These are phyloP conservation scores for Drosophila putrida DNA, from an alignment of 2,888 invertebrate genomes.

Conservation along the genomic window DNA sequence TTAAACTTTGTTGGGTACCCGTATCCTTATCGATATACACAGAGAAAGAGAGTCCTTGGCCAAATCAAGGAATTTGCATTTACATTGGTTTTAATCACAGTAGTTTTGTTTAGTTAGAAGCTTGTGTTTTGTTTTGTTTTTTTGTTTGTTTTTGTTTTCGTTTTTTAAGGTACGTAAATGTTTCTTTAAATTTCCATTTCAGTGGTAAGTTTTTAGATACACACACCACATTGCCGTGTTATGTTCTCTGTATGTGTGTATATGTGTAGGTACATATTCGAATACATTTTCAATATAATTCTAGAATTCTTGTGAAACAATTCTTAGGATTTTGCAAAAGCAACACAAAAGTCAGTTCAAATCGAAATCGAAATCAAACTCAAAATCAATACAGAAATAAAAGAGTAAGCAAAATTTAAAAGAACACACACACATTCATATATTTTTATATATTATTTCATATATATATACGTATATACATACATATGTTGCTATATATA, in stretches of 20 bases:
- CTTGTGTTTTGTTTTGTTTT: slow-evolving; percentile 35
- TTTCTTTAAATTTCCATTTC: slow-evolving; percentile 72
- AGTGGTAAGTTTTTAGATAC: slow-evolving; percentile 71
- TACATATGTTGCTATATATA: slow-evolving; percentile 17
- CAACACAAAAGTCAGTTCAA: slow-evolving; percentile 1
- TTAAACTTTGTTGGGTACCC: not conserved
- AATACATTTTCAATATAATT: slow-evolving; percentile 29
- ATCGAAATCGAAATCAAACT: not conserved
- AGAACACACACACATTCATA: slow-evolving; percentile 28
- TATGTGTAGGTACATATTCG: slow-evolving; percentile 65
- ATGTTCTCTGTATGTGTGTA: slow-evolving; percentile 25
- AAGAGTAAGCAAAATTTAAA: slow-evolving; percentile 8
- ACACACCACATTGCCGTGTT: slow-evolving; percentile 30
- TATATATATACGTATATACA: slow-evolving; percentile 18
- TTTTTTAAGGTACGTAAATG: slow-evolving; percentile 80
- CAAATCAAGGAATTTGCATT: not conserved
- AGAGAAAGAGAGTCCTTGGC: too few species aligned
- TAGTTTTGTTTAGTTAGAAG: slow-evolving; percentile 70
- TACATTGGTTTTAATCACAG: slow-evolving; percentile 43
- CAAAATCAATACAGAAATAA: not conserved
- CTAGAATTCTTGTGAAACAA: slow-evolving; percentile 9
- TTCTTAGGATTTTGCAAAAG: slow-evolving; percentile 15
- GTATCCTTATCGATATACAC: too few species aligned
- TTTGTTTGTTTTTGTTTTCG: too few species aligned
- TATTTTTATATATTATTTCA: not conserved